Base-by-base conservation (phyloP, 2,888 invertebrate genomes). In the Perdita meconis region DNA sequence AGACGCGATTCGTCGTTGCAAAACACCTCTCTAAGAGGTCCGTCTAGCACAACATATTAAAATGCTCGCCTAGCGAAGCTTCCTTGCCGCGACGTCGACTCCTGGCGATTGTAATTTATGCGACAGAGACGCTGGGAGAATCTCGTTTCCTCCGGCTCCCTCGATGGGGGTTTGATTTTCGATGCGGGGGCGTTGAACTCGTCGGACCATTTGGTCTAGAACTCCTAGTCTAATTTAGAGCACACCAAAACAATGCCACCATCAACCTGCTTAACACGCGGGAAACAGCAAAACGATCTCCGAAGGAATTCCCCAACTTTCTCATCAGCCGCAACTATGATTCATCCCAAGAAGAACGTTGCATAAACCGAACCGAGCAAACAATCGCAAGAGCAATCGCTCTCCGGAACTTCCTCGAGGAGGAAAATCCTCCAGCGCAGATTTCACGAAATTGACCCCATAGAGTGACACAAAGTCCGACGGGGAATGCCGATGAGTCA, bases 1-100 rank as follows among this genome's bases (percentile, higher is more conserved):
- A 2, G 61, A 57, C 65, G 42, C 38, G 55, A 57, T 50, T 50
- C 59, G n/a, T 10, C 26, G 47, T 38, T 50, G 72, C 77, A 57
- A 67, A 67, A 78, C 66, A 77, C 77, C 57, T 77, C 78, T 56
- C 60, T 51, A 19, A 55, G 71, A 76, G 64, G 56, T 55, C 60
- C 13, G 16, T 10, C 47, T 47, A 47, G 19, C 40, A 26, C 42
- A n/a, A n/a, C 36, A 38, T 61, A 63, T 77, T 68, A 68, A 67
- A 68, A 63, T 50, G 24, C 34, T 47, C 53, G 24, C 55, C 8
- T 24, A 10, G 13, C 42, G 26, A 30, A 30, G 60, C 44, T 47
- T 30, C 19, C 19, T 30, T 2, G 16, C 4, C 16, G 13, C 12
- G 12, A 12, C 16, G n/a, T 44, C 44, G 6, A 44, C 44, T 6